These are phyloP conservation scores for Cyprinodon diabolis DNA, from an alignment of 2,797 vertebrate species.

Conservation along the genomic window DNA sequence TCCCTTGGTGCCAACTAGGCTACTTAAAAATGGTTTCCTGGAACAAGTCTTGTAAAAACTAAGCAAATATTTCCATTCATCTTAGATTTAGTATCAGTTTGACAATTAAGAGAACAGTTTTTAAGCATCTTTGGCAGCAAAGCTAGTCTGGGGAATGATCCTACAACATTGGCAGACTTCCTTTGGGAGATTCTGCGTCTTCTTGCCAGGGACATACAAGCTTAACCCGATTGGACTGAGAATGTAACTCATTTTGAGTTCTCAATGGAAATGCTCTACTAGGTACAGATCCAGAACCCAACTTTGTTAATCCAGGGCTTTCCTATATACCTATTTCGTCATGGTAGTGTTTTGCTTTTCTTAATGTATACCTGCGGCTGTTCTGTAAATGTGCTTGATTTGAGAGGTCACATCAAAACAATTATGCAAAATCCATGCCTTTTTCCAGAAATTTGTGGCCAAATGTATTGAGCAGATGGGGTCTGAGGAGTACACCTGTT, in stretches of 20 bases:
- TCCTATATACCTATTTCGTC: background rate
- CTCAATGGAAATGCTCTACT: background rate
- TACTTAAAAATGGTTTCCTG: background rate
- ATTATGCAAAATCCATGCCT: background rate
- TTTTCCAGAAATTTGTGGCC: background rate
- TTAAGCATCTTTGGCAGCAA: background rate
- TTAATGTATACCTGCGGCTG: background rate
- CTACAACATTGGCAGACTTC: background rate
- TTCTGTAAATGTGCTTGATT: background rate
- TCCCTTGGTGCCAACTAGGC: background rate
- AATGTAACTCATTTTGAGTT: background rate
- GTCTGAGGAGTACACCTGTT: background rate
- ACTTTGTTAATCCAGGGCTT: background rate
- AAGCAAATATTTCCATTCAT: background rate
- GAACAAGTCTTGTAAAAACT: background rate
- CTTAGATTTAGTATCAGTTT: background rate
- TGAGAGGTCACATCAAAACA: background rate
- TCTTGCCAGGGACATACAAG: slow-evolving; percentile 4
- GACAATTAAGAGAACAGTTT: background rate
- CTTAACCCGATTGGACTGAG: background rate
- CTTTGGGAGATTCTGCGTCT: slow-evolving; percentile 2
- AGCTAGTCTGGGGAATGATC: background rate
- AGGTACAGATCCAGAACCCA: background rate
- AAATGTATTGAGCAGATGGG: background rate
- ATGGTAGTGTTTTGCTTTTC: background rate